Percentiles rank a stretch among this genome's conserved stretches.
Evolutionary conservation across 2,888 invertebrate genomes (phyloP).

Genomic region (Elegia similella): DNA sequence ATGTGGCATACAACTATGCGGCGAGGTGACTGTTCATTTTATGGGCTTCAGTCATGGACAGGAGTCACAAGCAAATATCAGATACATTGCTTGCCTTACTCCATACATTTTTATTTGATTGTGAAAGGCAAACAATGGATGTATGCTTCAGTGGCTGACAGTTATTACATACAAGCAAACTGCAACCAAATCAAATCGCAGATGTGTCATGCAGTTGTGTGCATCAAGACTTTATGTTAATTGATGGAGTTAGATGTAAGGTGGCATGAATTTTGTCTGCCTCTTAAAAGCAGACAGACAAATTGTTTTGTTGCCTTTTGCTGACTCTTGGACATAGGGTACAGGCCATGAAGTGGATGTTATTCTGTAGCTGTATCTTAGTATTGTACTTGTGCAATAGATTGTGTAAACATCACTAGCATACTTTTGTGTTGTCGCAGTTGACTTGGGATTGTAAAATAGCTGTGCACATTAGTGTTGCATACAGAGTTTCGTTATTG

Average conservation of each 20-base stretch:
- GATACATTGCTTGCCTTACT: not conserved
- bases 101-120: too few species aligned
- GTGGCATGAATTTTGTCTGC: not conserved
- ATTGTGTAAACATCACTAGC: not conserved
- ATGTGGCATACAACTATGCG: not conserved
- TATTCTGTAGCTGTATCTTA: not conserved
- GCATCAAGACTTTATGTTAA: not conserved
- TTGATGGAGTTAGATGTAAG: not conserved
- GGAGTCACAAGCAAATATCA: not conserved
- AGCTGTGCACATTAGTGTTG: constrained; percentile 60
- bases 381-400: constrained; percentile 3
- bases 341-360: not conserved
- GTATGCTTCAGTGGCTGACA: too few species aligned
- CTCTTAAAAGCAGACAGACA: not conserved
- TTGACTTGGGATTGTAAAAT: constrained; percentile 58
- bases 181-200: not conserved
- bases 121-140: too few species aligned
- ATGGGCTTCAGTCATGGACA: not conserved
- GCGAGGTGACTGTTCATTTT: not conserved
- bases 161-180: too few species aligned
- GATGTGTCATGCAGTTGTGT: not conserved
- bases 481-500: constrained; percentile 53
- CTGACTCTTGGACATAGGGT: not conserved
- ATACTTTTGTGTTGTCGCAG: not conserved
- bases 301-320: not conserved